Evolutionary conservation across 2,888 invertebrate genomes (phyloP).

Genomic region (Pseudolycoriella hygida): DNA sequence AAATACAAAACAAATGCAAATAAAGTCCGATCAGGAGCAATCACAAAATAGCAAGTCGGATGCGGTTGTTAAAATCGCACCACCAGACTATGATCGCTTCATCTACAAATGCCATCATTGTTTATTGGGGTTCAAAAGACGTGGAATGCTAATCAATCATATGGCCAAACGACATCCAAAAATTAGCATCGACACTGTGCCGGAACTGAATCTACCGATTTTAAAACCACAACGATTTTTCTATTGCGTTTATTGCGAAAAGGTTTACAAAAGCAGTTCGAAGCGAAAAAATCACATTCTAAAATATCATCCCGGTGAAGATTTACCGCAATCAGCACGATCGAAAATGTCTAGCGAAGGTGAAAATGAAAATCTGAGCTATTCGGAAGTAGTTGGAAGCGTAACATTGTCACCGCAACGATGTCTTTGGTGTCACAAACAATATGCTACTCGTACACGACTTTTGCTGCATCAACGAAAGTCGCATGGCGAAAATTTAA

Average conservation of each 20-base stretch:
- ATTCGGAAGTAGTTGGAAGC: slow-evolving; percentile 52
- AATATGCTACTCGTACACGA: slow-evolving; percentile 67
- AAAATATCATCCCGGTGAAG: slow-evolving; percentile 60
- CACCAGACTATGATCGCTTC: slow-evolving; percentile 49
- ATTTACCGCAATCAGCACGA: slow-evolving; percentile 6
- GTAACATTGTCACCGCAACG: slow-evolving; percentile 50
- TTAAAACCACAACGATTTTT: slow-evolving; percentile 58
- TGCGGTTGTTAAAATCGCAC: slow-evolving; percentile 16
- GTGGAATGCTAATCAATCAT: slow-evolving; percentile 77
- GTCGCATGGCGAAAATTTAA: slow-evolving; percentile 32
- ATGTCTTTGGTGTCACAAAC: slow-evolving; percentile 69
- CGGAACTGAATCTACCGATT: slow-evolving; percentile 61
- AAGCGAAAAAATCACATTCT: slow-evolving; percentile 68
- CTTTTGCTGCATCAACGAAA: slow-evolving; percentile 50
- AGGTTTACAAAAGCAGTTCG: slow-evolving; percentile 67
- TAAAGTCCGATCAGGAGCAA: slow-evolving; percentile 2
- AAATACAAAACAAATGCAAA: slow-evolving; percentile 21
- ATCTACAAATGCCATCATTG: slow-evolving; percentile 63
- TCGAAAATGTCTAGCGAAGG: slow-evolving; percentile 10
- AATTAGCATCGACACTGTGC: slow-evolving; percentile 43
- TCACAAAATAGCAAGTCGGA: too few relatives aligned
- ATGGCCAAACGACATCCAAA: slow-evolving; percentile 58
- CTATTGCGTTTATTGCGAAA: slow-evolving; percentile 71
- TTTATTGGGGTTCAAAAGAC: slow-evolving; percentile 54
- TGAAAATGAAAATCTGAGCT: slow-evolving; percentile 39